These are phyloP conservation scores for Morone chrysops DNA, from an alignment of 2,113 vertebrate species.

Conservation along the genomic window DNA sequence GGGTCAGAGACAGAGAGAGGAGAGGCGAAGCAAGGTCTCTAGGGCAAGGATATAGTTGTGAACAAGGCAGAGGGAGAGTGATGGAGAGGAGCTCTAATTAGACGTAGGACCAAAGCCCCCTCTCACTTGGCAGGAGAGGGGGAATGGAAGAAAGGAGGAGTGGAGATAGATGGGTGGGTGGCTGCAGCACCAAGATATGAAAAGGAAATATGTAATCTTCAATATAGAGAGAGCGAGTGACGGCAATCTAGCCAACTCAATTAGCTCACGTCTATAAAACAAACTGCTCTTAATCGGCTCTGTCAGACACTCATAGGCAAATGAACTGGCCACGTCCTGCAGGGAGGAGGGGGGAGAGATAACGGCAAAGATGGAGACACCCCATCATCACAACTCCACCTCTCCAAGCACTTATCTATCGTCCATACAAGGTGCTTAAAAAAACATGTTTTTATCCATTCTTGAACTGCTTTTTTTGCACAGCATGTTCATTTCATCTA, in stretches of 20 bases:
- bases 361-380: slow-evolving; percentile 44
- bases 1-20: slow-evolving; percentile 62
- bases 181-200: slow-evolving; percentile 78
- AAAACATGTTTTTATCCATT: slow-evolving; percentile 22
- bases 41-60: slow-evolving; percentile 67
- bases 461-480: not conserved
- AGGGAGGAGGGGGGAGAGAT: slow-evolving; percentile 29
- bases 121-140: slow-evolving; percentile 54
- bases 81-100: slow-evolving; percentile 81
- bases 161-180: slow-evolving; percentile 70
- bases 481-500: slow-evolving; percentile 15
- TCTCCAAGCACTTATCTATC: slow-evolving; percentile 50
- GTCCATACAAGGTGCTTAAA: slow-evolving; percentile 37
- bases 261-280: slow-evolving; percentile 81
- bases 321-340: slow-evolving; percentile 62
- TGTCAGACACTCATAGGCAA: slow-evolving; percentile 69
- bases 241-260: slow-evolving; percentile 81
- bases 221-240: slow-evolving; percentile 61
- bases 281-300: slow-evolving; percentile 81
- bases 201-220: slow-evolving; percentile 81
- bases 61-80: slow-evolving; percentile 70
- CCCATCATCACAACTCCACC: slow-evolving; percentile 30
- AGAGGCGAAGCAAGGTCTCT: slow-evolving; percentile 68
- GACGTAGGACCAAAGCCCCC: slow-evolving; percentile 65
- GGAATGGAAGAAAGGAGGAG: slow-evolving; percentile 42